Evolutionary conservation across 1,140 invertebrate species (phyloP), one percentile per base, ranked within the genome.

Genomic region (Bombus picipes): DNA sequence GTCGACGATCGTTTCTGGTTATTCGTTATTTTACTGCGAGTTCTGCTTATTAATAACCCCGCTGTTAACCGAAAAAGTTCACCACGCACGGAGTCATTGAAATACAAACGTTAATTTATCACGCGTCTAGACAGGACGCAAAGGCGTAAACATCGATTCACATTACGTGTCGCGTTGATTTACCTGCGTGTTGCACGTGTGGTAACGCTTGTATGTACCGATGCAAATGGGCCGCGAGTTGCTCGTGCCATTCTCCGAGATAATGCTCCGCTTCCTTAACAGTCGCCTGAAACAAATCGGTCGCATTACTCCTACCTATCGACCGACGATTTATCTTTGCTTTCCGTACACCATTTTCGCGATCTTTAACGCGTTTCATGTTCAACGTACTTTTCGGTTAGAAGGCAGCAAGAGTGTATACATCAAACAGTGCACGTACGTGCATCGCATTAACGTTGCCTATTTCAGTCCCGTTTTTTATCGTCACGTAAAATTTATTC

Each of bases 171-270:
- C 66, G 41, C 65, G 65, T 81, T 59, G 87, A 57, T 92, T 95
- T 94, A 97, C 97, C 96, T 97, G 96, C 85, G 96, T 96, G 94
- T 97, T 97, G 93, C 97, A 98, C 66, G 97, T 95, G 92, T 96
- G 96, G 94, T 97, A 97, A 88, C 96, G 94, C 88, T 96, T 97
- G 85, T 96, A 96, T 73, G 97, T 95, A 22, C 97, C 97, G 66
- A 97, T 95, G 93, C 97, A 97, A 59, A 92, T 90, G 74, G 94
- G 93, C 72, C 91, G 92, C 41, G 81, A 86, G 87, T 71, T 93
- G 80, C 91, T 92, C 59, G 87, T 92, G 59, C 90, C 88, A 79
- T 91, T 92, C 85, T 91, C 85, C 74, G 84, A 76, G 76, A 92
- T 89, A 82, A 93, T 88, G 83, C 92, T 94, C 73, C 94, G 92